phyloP scores from a whole-genome alignment of 2,797 vertebrate species.

The Pantherophis alleghaniensis region DNA sequence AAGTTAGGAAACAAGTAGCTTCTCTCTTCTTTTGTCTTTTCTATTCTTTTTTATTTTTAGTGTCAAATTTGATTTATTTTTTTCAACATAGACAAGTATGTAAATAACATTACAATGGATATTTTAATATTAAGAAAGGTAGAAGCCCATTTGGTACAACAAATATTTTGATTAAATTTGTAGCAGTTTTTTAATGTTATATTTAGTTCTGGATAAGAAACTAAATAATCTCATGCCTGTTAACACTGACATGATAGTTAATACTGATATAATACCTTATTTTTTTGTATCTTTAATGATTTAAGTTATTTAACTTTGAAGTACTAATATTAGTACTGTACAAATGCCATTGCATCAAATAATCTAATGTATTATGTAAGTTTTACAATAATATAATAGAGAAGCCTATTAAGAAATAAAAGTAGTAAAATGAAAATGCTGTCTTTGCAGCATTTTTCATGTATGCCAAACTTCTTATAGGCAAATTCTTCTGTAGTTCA shows the following conservation, averaged over 20 bases:
- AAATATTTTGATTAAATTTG: not conserved
- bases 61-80: not conserved
- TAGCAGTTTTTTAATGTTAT: not conserved
- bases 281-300: not conserved
- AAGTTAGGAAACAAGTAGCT: not conserved
- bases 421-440: not conserved
- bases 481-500: not conserved
- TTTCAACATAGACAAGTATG: not conserved
- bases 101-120: not conserved
- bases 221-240: not conserved
- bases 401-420: not conserved
- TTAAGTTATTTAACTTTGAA: not conserved
- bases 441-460: not conserved
- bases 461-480: not conserved
- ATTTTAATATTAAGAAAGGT: not conserved
- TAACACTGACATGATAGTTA: not conserved
- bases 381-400: not conserved
- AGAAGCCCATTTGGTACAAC: not conserved
- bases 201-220: not conserved
- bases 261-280: not conserved
- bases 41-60: not conserved
- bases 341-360: not conserved
- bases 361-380: not conserved
- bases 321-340: not conserved
- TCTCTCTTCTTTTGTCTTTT: not conserved